Percentiles rank a stretch among this genome's conserved stretches.
Evolutionary conservation across 30 jellyfish, hydroid and myxozoan species (phyloP).

Genomic region (Aurelia aurita complex sp. Pacific): DNA sequence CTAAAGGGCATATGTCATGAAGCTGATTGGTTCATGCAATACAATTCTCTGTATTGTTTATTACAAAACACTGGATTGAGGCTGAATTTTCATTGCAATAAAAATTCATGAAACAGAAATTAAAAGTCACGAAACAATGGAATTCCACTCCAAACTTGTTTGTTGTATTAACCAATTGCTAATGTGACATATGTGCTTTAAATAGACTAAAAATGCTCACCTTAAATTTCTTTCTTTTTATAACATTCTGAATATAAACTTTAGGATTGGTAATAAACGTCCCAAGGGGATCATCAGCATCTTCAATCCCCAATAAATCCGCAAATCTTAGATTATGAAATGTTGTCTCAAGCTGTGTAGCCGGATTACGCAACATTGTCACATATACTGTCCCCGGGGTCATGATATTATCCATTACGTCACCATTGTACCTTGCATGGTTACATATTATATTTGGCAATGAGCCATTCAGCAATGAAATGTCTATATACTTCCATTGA

Average conservation of each 20-base stretch:
- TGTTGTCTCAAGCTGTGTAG: slow-evolving; percentile 94
- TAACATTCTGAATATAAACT: slow-evolving; percentile 89
- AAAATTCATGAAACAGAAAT: no score
- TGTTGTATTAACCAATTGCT: no score
- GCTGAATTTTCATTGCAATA: no score
- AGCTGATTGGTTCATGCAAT: no score
- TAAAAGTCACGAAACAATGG: no score
- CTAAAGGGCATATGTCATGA: no score
- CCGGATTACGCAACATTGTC: slow-evolving; percentile 91
- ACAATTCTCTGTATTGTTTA: no score
- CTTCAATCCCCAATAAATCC: slow-evolving; percentile 68
- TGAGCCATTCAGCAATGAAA: slow-evolving; percentile 91
- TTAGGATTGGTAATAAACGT: slow-evolving; percentile 87
- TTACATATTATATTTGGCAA: slow-evolving; percentile 91
- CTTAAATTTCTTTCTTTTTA: slow-evolving; percentile 81
- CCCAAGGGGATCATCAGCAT: slow-evolving; percentile 66
- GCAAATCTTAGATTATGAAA: slow-evolving; percentile 85
- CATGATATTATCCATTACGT: slow-evolving; percentile 96
- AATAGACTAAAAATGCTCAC: slow-evolving; percentile 21
- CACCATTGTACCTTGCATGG: slow-evolving; percentile 98
- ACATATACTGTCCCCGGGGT: slow-evolving; percentile 92
- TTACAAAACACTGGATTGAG: no score
- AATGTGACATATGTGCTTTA: no score
- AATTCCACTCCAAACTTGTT: no score
- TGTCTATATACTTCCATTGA: slow-evolving; percentile 98